Evolutionary conservation across 2,113 vertebrate species (phyloP), one percentile per base, ranked within the genome.

Genomic region (Passerina amoena): DNA sequence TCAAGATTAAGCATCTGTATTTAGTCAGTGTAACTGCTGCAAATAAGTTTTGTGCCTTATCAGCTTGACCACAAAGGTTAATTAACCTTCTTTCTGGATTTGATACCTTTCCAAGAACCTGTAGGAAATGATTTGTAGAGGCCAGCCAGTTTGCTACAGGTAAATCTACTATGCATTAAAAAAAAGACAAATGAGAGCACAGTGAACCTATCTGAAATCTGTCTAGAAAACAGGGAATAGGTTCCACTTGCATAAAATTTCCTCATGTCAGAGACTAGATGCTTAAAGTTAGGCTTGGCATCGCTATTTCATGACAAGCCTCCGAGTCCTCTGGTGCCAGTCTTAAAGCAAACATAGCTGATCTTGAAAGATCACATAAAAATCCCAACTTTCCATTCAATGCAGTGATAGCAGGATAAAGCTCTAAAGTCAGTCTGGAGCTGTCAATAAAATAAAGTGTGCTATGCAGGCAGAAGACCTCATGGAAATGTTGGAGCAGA

Each of bases 1-100:
- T 95, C 82, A 82, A 59, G 61, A 48, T 94, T 79, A 85, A 79
- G 45, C 42, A 59, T 70, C 89, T 79, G 23, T 92, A 87, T 84
- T 94, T 69, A 86, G 66, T 20, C 73, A 72, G 25, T 16, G 25
- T 79, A 75, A 84, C 72, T 79, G 72, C 45, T 89, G 57, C 30
- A 85, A 95, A 47, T 72, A 85, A 87, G 83, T 91, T 89, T 72
- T 82, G 87, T 91, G 82, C 84, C 42, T 96, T 97, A 96, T 92
- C 94, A 89, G 75, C 60, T 61, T 80, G 61, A 91, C 91, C 2
- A 0, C 61, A 92, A 68, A 96, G 48, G 66, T 90, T 95, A 92
- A 84, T 93, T 83, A 85, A 85, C 60, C 70, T 87, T 82, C 66
- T 87, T 85, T 91, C 81, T 82, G 66, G 37, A 69, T 79, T 82